Percentiles rank a stretch among this genome's conserved stretches.
These are phyloP conservation scores for Falcunculus frontatus DNA, from an alignment of 2,113 vertebrate genomes.

Conservation along the genomic window DNA sequence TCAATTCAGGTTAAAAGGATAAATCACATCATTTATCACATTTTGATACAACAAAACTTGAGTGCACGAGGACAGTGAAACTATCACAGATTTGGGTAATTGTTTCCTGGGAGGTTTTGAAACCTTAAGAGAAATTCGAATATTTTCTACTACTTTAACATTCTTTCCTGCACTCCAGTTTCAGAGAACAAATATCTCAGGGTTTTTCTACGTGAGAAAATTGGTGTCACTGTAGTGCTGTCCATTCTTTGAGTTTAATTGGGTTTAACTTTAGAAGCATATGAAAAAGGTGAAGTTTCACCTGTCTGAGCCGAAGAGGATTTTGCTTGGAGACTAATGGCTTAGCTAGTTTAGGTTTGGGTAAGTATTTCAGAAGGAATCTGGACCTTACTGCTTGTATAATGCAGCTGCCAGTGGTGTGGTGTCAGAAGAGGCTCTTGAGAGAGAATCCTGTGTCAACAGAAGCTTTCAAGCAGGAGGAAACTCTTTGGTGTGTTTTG, in stretches of 20 bases:
- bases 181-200: background rate
- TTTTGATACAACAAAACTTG: background rate
- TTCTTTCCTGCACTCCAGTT: background rate
- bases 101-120: background rate
- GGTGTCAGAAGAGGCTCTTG: background rate
- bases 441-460: background rate
- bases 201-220: background rate
- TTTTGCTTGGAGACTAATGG: background rate
- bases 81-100: background rate
- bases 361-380: background rate
- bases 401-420: background rate
- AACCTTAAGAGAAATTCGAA: background rate
- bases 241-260: background rate
- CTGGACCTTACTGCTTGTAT: background rate
- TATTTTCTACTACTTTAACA: background rate
- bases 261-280: background rate
- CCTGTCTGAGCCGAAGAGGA: background rate
- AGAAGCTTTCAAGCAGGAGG: background rate
- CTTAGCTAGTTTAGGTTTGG: background rate
- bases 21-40: no score
- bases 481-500: background rate
- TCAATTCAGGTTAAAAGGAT: background rate
- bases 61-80: background rate
- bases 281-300: background rate
- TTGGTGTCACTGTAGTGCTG: background rate